phyloP scores from a whole-genome alignment of 2,113 vertebrate species.

The Ochotona princeps region DNA sequence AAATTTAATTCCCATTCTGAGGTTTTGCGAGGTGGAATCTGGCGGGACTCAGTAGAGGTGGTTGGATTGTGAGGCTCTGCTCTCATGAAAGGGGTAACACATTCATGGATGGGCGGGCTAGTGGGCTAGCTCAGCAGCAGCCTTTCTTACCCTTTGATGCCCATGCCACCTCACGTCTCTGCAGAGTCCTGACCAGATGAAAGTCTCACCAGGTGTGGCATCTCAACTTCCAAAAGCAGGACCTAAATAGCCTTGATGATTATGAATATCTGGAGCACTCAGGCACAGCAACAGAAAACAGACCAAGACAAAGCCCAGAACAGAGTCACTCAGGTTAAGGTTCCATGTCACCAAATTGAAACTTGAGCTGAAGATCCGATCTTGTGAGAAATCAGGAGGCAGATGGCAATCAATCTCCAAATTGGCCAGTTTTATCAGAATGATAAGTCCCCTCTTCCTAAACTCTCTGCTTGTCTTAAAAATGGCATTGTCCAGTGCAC shows the following conservation, averaged over 20 bases:
- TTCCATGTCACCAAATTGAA: not conserved
- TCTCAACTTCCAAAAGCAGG: not conserved
- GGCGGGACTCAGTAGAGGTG: not conserved
- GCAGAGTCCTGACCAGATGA: not conserved
- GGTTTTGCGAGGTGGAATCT: not conserved
- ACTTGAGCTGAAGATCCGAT: not conserved
- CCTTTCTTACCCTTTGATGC: not conserved
- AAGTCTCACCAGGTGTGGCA: not conserved
- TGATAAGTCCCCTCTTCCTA: not conserved
- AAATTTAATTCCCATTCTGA: not conserved
- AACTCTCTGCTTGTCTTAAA: not conserved
- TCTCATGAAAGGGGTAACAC: too few relatives aligned
- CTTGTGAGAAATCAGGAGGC: not conserved
- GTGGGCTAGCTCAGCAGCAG: not conserved
- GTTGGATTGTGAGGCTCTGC: too few relatives aligned
- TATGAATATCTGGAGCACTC: not conserved
- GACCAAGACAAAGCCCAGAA: not conserved
- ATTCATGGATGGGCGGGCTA: not conserved
- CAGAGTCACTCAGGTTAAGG: too few relatives aligned
- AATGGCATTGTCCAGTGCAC: not conserved
- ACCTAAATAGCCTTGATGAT: not conserved
- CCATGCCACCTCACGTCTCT: not conserved
- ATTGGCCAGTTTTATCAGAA: not conserved
- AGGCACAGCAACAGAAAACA: not conserved
- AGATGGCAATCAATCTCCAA: not conserved